Conservation (phyloP, 2,888 invertebrate genomes). For the Sialis lutaria region DNA sequence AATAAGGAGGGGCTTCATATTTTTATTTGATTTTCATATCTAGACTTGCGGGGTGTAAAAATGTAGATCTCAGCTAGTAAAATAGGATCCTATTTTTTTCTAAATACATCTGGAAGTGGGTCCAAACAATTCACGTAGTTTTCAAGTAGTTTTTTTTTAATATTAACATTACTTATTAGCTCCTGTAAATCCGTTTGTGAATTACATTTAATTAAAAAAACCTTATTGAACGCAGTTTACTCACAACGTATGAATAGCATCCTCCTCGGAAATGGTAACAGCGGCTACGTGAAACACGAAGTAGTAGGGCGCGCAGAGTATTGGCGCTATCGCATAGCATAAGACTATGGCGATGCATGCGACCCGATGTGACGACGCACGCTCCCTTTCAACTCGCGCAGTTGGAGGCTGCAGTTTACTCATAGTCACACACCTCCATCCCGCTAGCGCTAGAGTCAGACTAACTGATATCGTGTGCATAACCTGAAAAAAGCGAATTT, state of each 20-base stretch:
- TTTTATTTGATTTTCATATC: no score
- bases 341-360: conserved; percentile 40
- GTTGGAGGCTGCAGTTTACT: conserved; percentile 35
- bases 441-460: conserved; percentile 60
- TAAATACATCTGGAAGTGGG: no score
- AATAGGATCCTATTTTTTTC: no score
- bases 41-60: no score
- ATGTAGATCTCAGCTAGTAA: no score
- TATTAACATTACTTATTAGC: no score
- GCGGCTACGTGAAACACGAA: conserved; percentile 46
- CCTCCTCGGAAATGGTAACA: conserved; percentile 31
- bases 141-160: no score
- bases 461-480: conserved; percentile 73
- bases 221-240: conserved; percentile 14
- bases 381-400: background rate
- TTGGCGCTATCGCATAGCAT: conserved; percentile 58
- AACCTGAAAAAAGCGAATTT: conserved; percentile 59
- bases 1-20: no score
- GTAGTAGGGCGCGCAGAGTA: conserved; percentile 72
- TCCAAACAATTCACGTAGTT: no score
- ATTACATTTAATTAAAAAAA: no score
- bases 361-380: background rate
- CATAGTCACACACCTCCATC: conserved; percentile 75
- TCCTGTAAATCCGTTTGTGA: no score
- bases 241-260: conserved; percentile 40